Base-by-base conservation (phyloP, 2,888 invertebrate genomes). In the Aspidiotus destructor region DNA sequence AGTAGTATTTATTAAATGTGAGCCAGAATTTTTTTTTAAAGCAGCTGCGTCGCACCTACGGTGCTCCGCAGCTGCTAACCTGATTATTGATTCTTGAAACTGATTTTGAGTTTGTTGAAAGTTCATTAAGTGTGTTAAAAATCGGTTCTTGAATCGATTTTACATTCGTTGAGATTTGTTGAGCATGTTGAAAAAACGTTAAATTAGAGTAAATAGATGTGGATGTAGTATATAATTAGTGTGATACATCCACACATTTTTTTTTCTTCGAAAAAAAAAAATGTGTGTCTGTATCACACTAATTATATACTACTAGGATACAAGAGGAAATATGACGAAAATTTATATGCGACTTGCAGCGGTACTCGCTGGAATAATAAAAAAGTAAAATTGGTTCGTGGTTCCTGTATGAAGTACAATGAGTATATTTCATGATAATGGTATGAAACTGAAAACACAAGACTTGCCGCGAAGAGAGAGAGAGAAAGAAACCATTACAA, bases 341-440 rank as follows among this genome's bases (percentile, higher is more conserved):
- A 65, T 58, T 65, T 65, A 65, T 65, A 58, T 28, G 28, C 28
- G 28, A 44, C 48, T 65, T 65, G 58, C 58, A 58, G 65, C 65
- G 60, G 58, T 58, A 58, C 58, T 53, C 48, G 65, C 58, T 58
- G 65, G 58, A 58, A 65, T 58, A 58, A 65, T 65, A 65, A 58
- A 65, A 65, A 58, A 58, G 58, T 65, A 57, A 65, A 65, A 65
- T 65, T 65, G 65, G 65, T 65, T 65, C 58, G 65, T 58, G 65
- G 65, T 65, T 65, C 28, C 28, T 28, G 5, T 28, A 28, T 28
- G 28, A 5, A 28, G 28, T 28, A 28, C 28, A 5, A 5, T 28
- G 5, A 28, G 28, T 28, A 28, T 28, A 28, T 28, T 28, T 28
- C 5, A 28, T 28, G 28, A 58, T 65, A n/a, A n/a, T n/a, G 58